A percentile compares a stretch with the other conserved stretches of the same genome.
Conservation (phyloP, 2,113 vertebrate genomes). For the Aptenodytes patagonicus region DNA sequence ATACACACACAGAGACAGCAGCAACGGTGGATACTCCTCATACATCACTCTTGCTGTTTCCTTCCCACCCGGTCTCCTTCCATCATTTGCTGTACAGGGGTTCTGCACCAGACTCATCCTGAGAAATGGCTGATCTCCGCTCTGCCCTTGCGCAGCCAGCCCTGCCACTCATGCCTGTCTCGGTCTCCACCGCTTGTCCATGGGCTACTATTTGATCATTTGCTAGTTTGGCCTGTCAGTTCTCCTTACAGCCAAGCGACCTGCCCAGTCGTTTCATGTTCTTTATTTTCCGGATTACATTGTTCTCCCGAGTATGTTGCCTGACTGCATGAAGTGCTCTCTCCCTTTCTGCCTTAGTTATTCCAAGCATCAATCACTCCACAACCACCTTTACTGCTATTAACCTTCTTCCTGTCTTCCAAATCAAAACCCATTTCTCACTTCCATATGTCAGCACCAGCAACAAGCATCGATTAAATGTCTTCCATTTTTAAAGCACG, state of each 20-base stretch:
- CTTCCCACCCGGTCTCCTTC: neutral
- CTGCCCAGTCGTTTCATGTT: constrained; percentile 32
- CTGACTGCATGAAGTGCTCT: constrained; percentile 12
- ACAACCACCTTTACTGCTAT: constrained; percentile 73
- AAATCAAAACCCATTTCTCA: constrained; percentile 78
- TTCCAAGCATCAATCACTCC: constrained; percentile 69
- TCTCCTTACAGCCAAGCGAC: constrained; percentile 23
- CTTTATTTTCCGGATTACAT: constrained; percentile 59
- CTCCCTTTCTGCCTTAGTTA: constrained; percentile 30
- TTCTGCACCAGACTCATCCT: neutral
- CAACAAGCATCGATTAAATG: constrained; percentile 73
- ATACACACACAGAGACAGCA: neutral
- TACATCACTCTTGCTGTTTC: neutral
- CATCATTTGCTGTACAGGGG: neutral
- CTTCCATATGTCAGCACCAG: constrained; percentile 77
- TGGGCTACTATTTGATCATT: neutral
- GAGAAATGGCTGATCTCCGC: neutral
- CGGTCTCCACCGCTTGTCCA: neutral
- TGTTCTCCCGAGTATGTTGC: constrained; percentile 53
- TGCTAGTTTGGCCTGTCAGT: constrained; percentile 36
- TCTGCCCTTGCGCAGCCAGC: neutral
- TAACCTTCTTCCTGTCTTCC: constrained; percentile 79
- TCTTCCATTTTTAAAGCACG: constrained; percentile 72
- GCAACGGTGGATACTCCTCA: neutral
- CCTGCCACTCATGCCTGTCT: neutral